These are phyloP conservation scores for Carassius auratus DNA, from an alignment of 2,113 vertebrate genomes.

Conservation along the genomic window DNA sequence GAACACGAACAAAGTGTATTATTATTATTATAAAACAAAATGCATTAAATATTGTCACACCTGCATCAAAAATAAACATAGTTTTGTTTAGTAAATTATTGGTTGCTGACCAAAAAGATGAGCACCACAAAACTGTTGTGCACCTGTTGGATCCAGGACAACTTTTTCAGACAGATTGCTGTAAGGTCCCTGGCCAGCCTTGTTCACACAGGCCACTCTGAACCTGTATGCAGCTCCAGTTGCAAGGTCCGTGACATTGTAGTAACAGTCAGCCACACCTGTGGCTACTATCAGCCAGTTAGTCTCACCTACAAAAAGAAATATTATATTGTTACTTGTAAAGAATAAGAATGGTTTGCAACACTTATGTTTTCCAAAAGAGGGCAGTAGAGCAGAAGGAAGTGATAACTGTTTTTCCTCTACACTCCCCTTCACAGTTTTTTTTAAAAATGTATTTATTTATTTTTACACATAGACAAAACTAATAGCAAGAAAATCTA, in stretches of 20 bases:
- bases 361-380: conserved; percentile 33
- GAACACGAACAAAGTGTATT: not conserved
- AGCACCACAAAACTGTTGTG: not conserved
- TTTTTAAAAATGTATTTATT: too few species aligned
- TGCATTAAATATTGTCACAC: not conserved
- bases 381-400: conserved; percentile 39
- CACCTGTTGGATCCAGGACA: conserved; percentile 80
- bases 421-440: not conserved
- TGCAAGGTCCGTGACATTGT: conserved; percentile 87
- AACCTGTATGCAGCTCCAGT: conserved; percentile 79
- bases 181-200: conserved; percentile 94
- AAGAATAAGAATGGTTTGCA: conserved; percentile 12
- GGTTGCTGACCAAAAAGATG: not conserved
- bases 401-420: not conserved
- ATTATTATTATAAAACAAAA: not conserved
- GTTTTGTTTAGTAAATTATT: too few species aligned
- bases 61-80: not conserved
- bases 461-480: not conserved
- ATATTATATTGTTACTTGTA: not conserved
- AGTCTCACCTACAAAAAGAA: conserved; percentile 76
- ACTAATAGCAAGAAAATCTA: not conserved
- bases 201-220: conserved; percentile 94
- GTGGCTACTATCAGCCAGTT: conserved; percentile 88
- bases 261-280: conserved; percentile 91
- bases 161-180: conserved; percentile 85